Evolutionary conservation across 2,113 vertebrate genomes (phyloP).

Genomic region (Climacteris rufus): DNA sequence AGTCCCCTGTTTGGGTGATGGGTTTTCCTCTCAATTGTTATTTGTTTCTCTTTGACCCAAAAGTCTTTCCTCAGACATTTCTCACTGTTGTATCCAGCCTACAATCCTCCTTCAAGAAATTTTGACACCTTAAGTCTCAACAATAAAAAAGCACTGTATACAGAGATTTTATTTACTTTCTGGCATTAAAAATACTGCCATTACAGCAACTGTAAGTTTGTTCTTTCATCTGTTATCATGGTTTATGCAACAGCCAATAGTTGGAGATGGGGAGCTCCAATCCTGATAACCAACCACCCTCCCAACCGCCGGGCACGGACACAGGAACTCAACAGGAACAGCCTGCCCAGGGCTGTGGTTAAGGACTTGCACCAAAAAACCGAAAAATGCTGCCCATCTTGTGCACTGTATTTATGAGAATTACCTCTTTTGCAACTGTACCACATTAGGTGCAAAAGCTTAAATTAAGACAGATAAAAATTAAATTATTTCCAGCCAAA

Average conservation of each 20-base stretch:
- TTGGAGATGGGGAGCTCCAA: neutral
- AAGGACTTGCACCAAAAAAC: neutral
- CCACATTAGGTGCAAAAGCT: neutral
- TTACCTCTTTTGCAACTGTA: neutral
- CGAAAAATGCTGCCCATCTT: neutral
- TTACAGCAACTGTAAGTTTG: neutral
- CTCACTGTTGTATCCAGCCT: neutral
- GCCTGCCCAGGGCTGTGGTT: neutral
- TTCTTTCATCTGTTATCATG: neutral
- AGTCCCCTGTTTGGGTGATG: neutral
- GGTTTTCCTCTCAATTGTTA: neutral
- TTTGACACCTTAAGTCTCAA: neutral
- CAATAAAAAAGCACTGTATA: neutral
- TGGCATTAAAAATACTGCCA: neutral
- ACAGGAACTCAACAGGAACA: neutral
- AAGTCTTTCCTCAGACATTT: neutral
- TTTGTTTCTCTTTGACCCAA: neutral
- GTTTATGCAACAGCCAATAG: neutral
- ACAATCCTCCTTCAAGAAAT: neutral
- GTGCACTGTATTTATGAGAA: accelerated
- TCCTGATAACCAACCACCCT: neutral
- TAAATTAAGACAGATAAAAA: neutral
- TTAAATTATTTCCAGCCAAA: neutral
- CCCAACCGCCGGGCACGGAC: neutral
- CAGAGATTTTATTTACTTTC: neutral